Evolutionary conservation across 2,888 invertebrate genomes (phyloP).

Genomic region (Dyspetes luteomarginatus): DNA sequence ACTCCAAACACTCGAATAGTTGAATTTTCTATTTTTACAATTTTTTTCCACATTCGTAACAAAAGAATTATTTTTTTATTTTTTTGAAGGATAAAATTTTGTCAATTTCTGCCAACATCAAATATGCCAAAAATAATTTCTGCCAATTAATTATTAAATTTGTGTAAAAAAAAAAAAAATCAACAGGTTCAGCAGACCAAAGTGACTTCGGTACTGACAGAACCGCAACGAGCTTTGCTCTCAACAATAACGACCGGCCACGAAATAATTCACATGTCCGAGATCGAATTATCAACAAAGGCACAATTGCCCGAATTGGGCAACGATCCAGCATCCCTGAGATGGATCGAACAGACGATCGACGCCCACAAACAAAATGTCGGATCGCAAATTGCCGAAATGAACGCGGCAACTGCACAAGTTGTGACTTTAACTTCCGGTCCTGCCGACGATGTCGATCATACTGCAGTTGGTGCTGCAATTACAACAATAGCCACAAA

Average conservation of each 20-base stretch:
- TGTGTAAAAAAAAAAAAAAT: slow-evolving; percentile 64
- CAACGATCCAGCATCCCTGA: slow-evolving; percentile 92
- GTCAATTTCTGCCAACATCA: background rate
- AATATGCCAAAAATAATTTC: background rate
- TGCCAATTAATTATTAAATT: slow-evolving; percentile 62
- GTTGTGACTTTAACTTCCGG: slow-evolving; percentile 95
- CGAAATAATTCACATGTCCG: slow-evolving; percentile 94
- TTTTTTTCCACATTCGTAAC: background rate
- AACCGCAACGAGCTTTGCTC: slow-evolving; percentile 96
- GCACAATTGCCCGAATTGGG: slow-evolving; percentile 90
- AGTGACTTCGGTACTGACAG: slow-evolving; percentile 93
- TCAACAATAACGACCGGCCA: slow-evolving; percentile 96
- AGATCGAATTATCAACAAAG: slow-evolving; percentile 88
- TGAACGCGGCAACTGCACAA: slow-evolving; percentile 99
- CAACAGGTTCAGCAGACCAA: slow-evolving; percentile 91
- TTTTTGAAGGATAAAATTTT: slow-evolving; percentile 3
- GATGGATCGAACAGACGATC: slow-evolving; percentile 97
- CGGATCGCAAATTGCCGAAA: slow-evolving; percentile 98
- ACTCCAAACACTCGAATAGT: background rate
- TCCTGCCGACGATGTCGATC: slow-evolving; percentile 95
- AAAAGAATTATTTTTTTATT: background rate
- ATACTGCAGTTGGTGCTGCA: slow-evolving; percentile 97
- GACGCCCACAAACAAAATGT: slow-evolving; percentile 98
- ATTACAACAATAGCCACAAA: slow-evolving; percentile 98
- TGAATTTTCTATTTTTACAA: background rate